A percentile compares a stretch with the other conserved stretches of the same genome.
Conservation (phyloP, 1,140 invertebrate genomes). For the Lordiphosa clarofinis region DNA sequence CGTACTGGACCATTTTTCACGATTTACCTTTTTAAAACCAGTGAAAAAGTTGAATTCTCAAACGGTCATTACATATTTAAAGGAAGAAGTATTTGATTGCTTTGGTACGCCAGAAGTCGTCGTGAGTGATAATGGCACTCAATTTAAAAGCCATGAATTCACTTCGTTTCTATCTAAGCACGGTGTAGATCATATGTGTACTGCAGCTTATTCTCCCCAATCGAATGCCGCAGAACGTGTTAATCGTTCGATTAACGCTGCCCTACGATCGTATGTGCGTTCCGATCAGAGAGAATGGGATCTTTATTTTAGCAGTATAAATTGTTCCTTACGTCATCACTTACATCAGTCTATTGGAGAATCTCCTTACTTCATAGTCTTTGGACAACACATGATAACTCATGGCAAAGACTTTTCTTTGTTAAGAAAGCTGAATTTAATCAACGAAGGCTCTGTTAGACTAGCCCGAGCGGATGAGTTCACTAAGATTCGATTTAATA, state of each 20-base stretch:
- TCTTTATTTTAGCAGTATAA: constrained; percentile 3
- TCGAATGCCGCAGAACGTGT: too few relatives aligned
- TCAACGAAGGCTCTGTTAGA: not conserved
- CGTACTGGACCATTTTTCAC: constrained; percentile 9
- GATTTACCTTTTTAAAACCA: constrained; percentile 14
- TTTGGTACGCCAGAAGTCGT: too few relatives aligned
- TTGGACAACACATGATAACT: constrained; percentile 16
- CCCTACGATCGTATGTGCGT: too few relatives aligned
- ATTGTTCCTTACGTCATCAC: constrained; percentile 1
- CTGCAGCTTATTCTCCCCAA: too few relatives aligned
- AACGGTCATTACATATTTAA: too few relatives aligned
- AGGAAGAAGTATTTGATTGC: too few relatives aligned
- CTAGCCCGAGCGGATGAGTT: constrained; percentile 2
- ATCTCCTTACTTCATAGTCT: constrained; percentile 6
- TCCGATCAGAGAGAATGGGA: too few relatives aligned
- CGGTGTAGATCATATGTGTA: not conserved
- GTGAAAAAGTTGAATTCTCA: constrained; percentile 4
- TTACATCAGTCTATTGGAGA: constrained; percentile 16
- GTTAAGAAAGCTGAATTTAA: not conserved
- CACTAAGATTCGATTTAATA: not conserved
- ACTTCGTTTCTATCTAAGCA: too few relatives aligned
- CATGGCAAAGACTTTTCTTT: constrained; percentile 8
- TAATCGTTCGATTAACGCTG: too few relatives aligned
- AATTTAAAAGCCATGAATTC: too few relatives aligned
- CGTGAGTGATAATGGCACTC: too few relatives aligned